A percentile compares a stretch with the other conserved stretches of the same genome.
Conservation (phyloP, 2,113 vertebrate species). For the Heterochromis multidens region DNA sequence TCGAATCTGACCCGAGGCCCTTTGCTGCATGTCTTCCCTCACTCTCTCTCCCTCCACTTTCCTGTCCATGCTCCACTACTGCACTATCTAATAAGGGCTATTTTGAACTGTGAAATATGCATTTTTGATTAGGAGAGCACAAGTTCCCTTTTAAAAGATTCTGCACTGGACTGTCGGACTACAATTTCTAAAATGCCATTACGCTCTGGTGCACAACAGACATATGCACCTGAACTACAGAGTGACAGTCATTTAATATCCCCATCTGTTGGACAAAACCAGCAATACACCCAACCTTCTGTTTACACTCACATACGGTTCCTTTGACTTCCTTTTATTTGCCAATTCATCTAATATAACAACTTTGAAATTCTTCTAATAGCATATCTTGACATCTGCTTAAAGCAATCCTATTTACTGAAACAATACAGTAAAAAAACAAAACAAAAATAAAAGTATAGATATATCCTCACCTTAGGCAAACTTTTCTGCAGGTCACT, state of each 20-base stretch:
- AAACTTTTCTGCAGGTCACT: constrained; percentile 87
- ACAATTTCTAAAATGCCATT: neutral
- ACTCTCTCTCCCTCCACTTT: too few relatives aligned
- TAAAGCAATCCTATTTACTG: neutral
- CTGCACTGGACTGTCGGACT: neutral
- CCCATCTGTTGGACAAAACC: neutral
- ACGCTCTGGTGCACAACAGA: neutral
- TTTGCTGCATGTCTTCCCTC: neutral
- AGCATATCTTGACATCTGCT: neutral
- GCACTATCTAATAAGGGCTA: neutral
- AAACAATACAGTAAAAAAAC: neutral
- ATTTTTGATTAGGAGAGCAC: neutral
- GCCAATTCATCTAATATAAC: neutral
- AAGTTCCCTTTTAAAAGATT: neutral
- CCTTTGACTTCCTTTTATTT: neutral
- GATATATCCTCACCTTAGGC: constrained; percentile 79
- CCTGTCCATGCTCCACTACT: neutral
- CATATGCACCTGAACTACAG: neutral
- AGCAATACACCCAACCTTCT: neutral
- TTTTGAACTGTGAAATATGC: neutral
- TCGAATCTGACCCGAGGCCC: neutral
- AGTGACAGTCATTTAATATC: neutral
- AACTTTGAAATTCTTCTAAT: neutral
- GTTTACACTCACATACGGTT: neutral
- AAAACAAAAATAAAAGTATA: neutral